Evolutionary conservation across 2,888 invertebrate species (phyloP).

Genomic region (Eubasilissa splendida): DNA sequence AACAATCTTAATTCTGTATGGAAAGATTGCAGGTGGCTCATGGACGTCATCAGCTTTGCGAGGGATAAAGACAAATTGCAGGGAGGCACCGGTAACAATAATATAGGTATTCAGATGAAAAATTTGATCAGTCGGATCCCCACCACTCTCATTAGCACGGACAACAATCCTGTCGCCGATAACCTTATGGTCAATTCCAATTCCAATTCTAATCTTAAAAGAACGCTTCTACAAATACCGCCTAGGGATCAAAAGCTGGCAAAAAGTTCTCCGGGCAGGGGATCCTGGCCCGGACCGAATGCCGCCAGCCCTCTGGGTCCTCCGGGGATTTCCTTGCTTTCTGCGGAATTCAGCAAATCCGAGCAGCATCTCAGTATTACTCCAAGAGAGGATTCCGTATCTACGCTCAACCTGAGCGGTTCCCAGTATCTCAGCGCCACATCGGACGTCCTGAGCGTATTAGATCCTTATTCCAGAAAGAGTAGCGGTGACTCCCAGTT

Average conservation of each 20-base stretch:
- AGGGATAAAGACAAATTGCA: constrained; percentile 78
- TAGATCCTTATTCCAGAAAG: constrained; percentile 69
- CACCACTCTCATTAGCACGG: constrained; percentile 53
- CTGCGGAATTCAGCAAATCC: constrained; percentile 86
- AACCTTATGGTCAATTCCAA: constrained; percentile 52
- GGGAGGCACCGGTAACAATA: constrained; percentile 68
- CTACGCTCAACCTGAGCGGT: constrained; percentile 70
- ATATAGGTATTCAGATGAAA: constrained; percentile 67
- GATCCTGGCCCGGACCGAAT: constrained; percentile 90
- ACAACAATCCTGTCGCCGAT: constrained; percentile 54
- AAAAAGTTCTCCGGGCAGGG: constrained; percentile 84
- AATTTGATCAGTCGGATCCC: constrained; percentile 57
- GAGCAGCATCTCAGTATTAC: constrained; percentile 80
- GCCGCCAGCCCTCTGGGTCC: constrained; percentile 69
- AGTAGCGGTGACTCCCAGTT: constrained; percentile 75
- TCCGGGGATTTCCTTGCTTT: constrained; percentile 69
- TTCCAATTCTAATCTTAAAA: constrained; percentile 55
- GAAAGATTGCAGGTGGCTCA: constrained; percentile 96
- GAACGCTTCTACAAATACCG: constrained; percentile 75
- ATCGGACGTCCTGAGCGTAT: constrained; percentile 59
- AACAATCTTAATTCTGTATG: constrained; percentile 89
- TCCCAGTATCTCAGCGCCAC: constrained; percentile 74
- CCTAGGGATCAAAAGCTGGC: constrained; percentile 82
- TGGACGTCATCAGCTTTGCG: constrained; percentile 95
- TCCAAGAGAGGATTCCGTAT: constrained; percentile 71